These are phyloP conservation scores for Drosophila ercepeae DNA, from an alignment of 1,140 invertebrate genomes.

Conservation along the genomic window DNA sequence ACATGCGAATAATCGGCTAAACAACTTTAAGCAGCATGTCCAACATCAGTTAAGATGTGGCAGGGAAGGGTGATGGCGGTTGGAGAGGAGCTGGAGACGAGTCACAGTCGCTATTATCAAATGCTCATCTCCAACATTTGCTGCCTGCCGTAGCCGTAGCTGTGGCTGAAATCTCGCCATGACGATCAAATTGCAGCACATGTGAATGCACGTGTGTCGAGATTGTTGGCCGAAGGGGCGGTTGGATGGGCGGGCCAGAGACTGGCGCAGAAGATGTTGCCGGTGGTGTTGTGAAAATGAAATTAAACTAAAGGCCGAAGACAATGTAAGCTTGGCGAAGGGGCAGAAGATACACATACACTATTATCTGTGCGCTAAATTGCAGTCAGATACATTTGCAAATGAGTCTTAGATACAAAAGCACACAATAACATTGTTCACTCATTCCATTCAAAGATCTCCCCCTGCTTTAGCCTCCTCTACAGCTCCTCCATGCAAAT, in stretches of 20 bases:
- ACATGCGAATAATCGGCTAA: slow-evolving; percentile 56
- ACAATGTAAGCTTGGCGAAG: slow-evolving; percentile 48
- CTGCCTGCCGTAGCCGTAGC: slow-evolving; percentile 22
- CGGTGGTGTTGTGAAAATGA: slow-evolving; percentile 68
- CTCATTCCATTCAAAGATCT: slow-evolving; percentile 16
- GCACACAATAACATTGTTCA: slow-evolving; percentile 56
- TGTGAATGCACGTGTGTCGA: slow-evolving; percentile 64
- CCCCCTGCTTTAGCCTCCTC: no score
- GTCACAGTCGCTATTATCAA: slow-evolving; percentile 64
- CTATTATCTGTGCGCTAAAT: slow-evolving; percentile 58
- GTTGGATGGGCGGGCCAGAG: background rate
- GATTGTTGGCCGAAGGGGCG: slow-evolving; percentile 5
- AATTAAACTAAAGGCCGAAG: slow-evolving; percentile 68
- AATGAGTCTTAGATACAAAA: slow-evolving; percentile 64
- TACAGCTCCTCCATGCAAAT: slow-evolving; percentile 59
- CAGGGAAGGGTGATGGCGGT: slow-evolving; percentile 8
- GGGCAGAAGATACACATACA: slow-evolving; percentile 6
- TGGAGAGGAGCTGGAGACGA: slow-evolving; percentile 1
- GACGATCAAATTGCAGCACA: slow-evolving; percentile 78
- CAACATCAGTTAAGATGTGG: slow-evolving; percentile 34
- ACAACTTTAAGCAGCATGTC: slow-evolving; percentile 55
- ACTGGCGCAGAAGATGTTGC: slow-evolving; percentile 16
- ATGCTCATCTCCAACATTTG: slow-evolving; percentile 77
- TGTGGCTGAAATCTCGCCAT: slow-evolving; percentile 58
- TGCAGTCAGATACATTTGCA: slow-evolving; percentile 77